Evolutionary conservation across 2,797 vertebrate species (phyloP), one percentile per base, ranked within the genome.

Genomic region (Aplochiton taeniatus): DNA sequence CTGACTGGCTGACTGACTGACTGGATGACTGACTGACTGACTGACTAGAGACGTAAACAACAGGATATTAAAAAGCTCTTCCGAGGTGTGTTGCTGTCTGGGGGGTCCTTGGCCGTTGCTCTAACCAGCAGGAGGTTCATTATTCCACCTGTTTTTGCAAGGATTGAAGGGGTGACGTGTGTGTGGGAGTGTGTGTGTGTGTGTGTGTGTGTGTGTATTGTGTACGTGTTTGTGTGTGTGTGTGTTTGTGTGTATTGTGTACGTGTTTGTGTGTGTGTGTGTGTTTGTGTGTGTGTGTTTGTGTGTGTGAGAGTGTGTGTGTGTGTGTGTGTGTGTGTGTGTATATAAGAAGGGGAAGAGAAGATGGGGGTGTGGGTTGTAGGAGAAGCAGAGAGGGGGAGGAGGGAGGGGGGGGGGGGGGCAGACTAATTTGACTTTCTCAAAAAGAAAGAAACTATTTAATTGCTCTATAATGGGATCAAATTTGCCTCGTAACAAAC

Each of bases 381-480:
- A 3, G 6, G 46, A 45, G 44, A 60, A 12, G 12, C 14, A 12
- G 44, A 17, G 31, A 59, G 16, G 46, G 46, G 46, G 46, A 48
- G 46, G 16, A 8, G 46, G 46, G 46, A 48, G 46, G 44, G 10
- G 31, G 45, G 16, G 46, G 46, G 46, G 46, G 9, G 46, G 16
- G 43, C 42, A 42, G 7, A 44, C 14, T n/a, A 45, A 6, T 9
- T 11, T 11, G 2, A 59, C 31, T 10, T n/a, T 61, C 17, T 49
- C 4, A 11, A 52, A 44, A 18, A 66, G 43, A 60, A 54, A 70
- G 77, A 77, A 77, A 59, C 68, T 72, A 70, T 85, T 79, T 85
- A 83, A 84, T 85, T 87, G 80, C 77, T 74, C 83, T 82, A 83
- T 88, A 90, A 88, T 77, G 72, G 78, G 77, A 81, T 81, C 79